These are phyloP conservation scores for Oxytorus armatus DNA, from an alignment of 2,888 invertebrate genomes.

Conservation along the genomic window DNA sequence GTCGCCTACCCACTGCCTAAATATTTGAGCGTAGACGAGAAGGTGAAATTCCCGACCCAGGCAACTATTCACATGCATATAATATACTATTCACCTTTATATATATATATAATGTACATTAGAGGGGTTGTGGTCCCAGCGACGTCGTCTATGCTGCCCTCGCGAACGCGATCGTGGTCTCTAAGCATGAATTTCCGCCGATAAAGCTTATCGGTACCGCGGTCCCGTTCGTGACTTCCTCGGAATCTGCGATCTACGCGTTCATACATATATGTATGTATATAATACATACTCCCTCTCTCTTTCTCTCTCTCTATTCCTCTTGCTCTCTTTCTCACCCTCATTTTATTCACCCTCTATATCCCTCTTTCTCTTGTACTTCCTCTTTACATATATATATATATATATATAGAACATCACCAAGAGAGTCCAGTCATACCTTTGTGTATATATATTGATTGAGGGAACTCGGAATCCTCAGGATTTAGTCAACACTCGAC, in stretches of 20 bases:
- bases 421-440: constrained; percentile 25
- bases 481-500: constrained; percentile 70
- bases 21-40: constrained; percentile 60
- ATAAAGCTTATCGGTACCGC: constrained; percentile 71
- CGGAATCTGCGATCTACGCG: constrained; percentile 67
- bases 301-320: constrained; percentile 17
- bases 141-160: constrained; percentile 60
- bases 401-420: constrained; percentile 36
- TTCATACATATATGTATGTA: constrained; percentile 6
- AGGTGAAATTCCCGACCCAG: constrained; percentile 46
- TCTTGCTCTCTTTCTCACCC: constrained; percentile 30
- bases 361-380: constrained; percentile 37
- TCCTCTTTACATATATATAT: constrained; percentile 14
- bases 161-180: constrained; percentile 63
- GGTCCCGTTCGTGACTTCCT: constrained; percentile 71
- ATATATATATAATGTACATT: constrained; percentile 33
- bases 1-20: constrained; percentile 53
- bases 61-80: constrained; percentile 12
- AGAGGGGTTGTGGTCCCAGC: constrained; percentile 49
- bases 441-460: constrained; percentile 66
- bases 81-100: constrained; percentile 6
- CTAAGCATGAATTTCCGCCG: constrained; percentile 74
- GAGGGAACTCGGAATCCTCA: constrained; percentile 63
- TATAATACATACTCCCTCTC: constrained; percentile 2
- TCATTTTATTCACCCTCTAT: constrained; percentile 35